Base-by-base conservation (phyloP, 2,888 invertebrate species). In the Crossocerus cetratus region DNA sequence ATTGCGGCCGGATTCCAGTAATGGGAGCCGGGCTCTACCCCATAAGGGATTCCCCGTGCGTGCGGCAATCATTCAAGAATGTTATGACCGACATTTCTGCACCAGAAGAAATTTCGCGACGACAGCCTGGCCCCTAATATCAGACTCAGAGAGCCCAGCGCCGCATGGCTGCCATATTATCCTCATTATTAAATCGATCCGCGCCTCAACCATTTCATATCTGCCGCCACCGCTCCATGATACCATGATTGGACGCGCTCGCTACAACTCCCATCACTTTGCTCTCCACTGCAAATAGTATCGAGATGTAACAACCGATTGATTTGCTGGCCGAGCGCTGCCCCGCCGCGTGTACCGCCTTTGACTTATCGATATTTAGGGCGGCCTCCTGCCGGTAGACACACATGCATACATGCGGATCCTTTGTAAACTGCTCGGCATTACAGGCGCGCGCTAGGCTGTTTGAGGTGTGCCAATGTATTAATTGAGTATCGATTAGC, bases 31-130 rank as follows among this genome's bases (percentile, higher is more conserved):
- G 5, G 32, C 32, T 32, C 32, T 32, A 3, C 32, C 32, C 75
- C 78, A 82, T 83, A 76, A 76, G 76, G 77, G 78, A 83, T 82
- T 83, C 84, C 78, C 76, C 76, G 65, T 78, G 75, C 75, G 81
- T 77, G 68, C 77, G 65, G 80, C 77, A 82, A 77, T 80, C 82
- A 78, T 80, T 80, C 72, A 80, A 80, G 81, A 81, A 84, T 84
- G 84, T 82, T 81, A 82, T 82, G 81, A 82, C 74, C 80, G 76
- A 73, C 71, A 72, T 80, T 32, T 71, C 76, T 77, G 58, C 63
- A 55, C 18, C 55, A 49, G 60, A 56, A 78, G 72, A 56, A 64
- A 62, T 61, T 66, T 59, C 11, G 5, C 58, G 20, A 22, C n/a
- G 63, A 53, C 42, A 45, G 49, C 18, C n/a, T 32, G 32, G 42